Evolutionary conservation across 2,113 vertebrate genomes (phyloP).

Genomic region (Epinephelus moara): DNA sequence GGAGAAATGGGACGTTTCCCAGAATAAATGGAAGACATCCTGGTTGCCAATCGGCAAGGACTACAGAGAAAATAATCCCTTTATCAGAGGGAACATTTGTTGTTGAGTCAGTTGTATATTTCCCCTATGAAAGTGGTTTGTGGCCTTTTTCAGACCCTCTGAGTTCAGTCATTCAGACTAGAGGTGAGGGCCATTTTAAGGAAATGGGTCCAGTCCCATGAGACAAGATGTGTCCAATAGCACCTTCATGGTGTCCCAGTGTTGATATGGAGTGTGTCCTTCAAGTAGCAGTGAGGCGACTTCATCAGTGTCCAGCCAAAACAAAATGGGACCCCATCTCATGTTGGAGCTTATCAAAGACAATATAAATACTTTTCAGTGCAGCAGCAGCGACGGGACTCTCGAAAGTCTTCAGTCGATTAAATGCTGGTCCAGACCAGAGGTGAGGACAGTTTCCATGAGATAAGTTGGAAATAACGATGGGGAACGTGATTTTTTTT

Average conservation of each 20-base stretch:
- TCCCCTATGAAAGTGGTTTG: background rate
- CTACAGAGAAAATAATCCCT: slow-evolving; percentile 27
- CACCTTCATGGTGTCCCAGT: slow-evolving; percentile 43
- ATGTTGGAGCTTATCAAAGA: slow-evolving; percentile 14
- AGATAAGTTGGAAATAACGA: background rate
- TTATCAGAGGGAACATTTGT: slow-evolving; percentile 27
- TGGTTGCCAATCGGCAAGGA: slow-evolving; percentile 25
- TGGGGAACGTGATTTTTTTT: background rate
- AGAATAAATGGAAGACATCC: slow-evolving; percentile 73
- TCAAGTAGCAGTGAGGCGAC: slow-evolving; percentile 14
- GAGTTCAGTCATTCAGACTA: slow-evolving; percentile 8
- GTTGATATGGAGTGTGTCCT: slow-evolving; percentile 23
- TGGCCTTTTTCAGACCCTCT: slow-evolving; percentile 2
- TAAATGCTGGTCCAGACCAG: background rate
- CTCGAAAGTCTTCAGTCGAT: slow-evolving; percentile 22
- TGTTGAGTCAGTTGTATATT: slow-evolving; percentile 2
- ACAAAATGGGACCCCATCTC: background rate
- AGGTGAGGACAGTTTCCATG: background rate
- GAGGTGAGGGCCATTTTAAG: slow-evolving; percentile 24
- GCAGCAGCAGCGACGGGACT: slow-evolving; percentile 33
- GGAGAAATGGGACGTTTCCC: slow-evolving; percentile 51
- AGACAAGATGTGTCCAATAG: slow-evolving; percentile 29
- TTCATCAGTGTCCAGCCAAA: slow-evolving; percentile 14
- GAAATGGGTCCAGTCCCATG: slow-evolving; percentile 22
- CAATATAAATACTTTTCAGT: slow-evolving; percentile 18